Evolutionary conservation across 2,888 invertebrate genomes (phyloP).

Genomic region (Xylota segnis): DNA sequence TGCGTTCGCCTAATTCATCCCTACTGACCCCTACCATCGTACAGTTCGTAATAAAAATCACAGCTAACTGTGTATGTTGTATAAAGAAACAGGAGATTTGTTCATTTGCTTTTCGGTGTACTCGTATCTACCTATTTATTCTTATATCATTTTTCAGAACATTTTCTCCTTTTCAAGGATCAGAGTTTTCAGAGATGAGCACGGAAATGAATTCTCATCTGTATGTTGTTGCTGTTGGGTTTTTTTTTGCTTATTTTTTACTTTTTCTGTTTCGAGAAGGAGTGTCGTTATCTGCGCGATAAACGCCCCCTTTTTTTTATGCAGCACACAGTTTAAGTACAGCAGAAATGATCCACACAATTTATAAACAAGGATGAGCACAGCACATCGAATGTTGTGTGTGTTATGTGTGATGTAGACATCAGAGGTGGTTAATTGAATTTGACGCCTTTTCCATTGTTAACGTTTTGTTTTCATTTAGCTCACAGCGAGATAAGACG

Average conservation of each 20-base stretch:
- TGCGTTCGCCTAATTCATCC: conserved; percentile 70
- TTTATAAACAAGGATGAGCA: conserved; percentile 56
- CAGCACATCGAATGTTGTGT: conserved; percentile 10
- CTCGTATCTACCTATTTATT: conserved; percentile 6
- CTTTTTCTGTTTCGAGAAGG: conserved; percentile 60
- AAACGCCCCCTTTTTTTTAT: conserved; percentile 78
- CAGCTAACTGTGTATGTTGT: conserved; percentile 34
- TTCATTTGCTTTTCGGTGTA: conserved; percentile 53
- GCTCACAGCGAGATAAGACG: conserved; percentile 73
- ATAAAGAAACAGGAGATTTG: conserved; percentile 46
- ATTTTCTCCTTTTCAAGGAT: conserved; percentile 65
- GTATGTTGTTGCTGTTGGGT: conserved; percentile 41
- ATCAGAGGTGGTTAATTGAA: conserved; percentile 72
- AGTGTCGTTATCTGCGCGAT: conserved; percentile 80
- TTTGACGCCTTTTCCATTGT: conserved; percentile 72
- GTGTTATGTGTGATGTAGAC: conserved; percentile 24
- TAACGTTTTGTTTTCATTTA: conserved; percentile 53
- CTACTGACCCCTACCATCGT: conserved; percentile 43
- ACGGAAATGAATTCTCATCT: conserved; percentile 63
- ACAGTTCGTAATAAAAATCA: neutral
- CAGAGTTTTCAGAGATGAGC: conserved; percentile 71
- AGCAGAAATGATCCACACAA: conserved; percentile 59
- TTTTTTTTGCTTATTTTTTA: conserved; percentile 41
- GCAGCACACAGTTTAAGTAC: conserved; percentile 68
- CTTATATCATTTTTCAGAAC: conserved; percentile 13